These are phyloP conservation scores for Trachymyrmex cornetzi DNA, from an alignment of 1,140 invertebrate genomes.

Conservation along the genomic window DNA sequence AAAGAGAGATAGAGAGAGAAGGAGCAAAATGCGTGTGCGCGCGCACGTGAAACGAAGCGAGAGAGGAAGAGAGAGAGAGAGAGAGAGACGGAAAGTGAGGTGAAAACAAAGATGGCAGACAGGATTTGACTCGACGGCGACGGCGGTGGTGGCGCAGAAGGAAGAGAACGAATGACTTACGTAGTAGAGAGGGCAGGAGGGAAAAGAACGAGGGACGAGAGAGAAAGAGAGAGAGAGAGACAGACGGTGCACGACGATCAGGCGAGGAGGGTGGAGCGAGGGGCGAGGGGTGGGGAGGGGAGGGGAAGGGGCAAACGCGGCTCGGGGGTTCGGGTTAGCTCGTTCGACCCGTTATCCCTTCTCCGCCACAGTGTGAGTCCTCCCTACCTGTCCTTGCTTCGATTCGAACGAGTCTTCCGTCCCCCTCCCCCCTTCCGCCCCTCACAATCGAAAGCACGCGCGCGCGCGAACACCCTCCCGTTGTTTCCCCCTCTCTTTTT, in stretches of 20 bases:
- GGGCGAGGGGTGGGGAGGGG: slow-evolving; percentile 42
- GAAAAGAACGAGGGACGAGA: slow-evolving; percentile 16
- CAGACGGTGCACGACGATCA: too few species aligned
- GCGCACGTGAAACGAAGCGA: background rate
- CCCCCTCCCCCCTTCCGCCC: background rate
- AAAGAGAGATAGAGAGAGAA: slow-evolving; percentile 29
- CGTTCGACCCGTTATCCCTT: slow-evolving; percentile 87
- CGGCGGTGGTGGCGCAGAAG: slow-evolving; percentile 54
- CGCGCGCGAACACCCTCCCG: slow-evolving; percentile 30
- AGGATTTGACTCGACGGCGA: slow-evolving; percentile 61
- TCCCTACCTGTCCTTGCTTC: slow-evolving; percentile 81
- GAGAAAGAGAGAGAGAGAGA: too few species aligned
- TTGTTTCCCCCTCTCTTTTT: slow-evolving; percentile 12
- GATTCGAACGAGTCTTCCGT: slow-evolving; percentile 75
- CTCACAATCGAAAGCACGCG: background rate
- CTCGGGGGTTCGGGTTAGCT: slow-evolving; percentile 85
- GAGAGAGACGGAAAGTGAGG: slow-evolving; percentile 42
- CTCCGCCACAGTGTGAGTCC: slow-evolving; percentile 58
- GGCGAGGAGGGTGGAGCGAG: too few species aligned
- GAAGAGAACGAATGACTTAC: slow-evolving; percentile 58
- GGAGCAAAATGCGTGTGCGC: slow-evolving; percentile 29
- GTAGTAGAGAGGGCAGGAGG: slow-evolving; percentile 32
- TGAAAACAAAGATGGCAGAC: slow-evolving; percentile 72
- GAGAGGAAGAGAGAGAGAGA: slow-evolving; percentile 64
- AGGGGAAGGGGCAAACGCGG: slow-evolving; percentile 48